Conservation (phyloP, 1,140 invertebrate genomes). For the Lepidurus arcticus region DNA sequence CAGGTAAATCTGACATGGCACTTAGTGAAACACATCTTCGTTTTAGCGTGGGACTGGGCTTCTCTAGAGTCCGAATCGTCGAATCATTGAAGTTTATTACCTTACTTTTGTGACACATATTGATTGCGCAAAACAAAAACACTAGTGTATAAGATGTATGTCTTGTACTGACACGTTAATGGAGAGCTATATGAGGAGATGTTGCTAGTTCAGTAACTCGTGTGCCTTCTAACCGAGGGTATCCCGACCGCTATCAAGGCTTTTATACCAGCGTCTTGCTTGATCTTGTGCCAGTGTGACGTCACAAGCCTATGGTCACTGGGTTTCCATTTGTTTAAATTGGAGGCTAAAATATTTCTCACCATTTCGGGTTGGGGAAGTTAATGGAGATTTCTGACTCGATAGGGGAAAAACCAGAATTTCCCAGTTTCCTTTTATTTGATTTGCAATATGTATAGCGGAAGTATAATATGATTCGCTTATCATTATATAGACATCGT, state of each 20-base stretch:
- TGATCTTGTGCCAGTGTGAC: constrained; percentile 4
- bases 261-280: constrained; percentile 10
- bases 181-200: neutral
- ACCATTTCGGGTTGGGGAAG: neutral
- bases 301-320: neutral
- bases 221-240: constrained; percentile 1
- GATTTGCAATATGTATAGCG: neutral
- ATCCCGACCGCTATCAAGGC: constrained; percentile 17
- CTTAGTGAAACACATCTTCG: constrained; percentile 27
- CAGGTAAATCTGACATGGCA: constrained; percentile 26
- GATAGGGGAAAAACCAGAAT: neutral
- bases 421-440: neutral
- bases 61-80: neutral
- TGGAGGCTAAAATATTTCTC: neutral
- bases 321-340: constrained; percentile 10
- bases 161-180: neutral
- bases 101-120: neutral
- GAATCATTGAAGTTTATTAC: neutral
- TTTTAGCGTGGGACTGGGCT: constrained; percentile 11
- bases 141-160: neutral
- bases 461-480: neutral
- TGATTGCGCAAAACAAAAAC: neutral
- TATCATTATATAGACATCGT: neutral
- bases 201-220: neutral
- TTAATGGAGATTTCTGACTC: neutral